Evolutionary conservation across 2,113 vertebrate genomes (phyloP), one percentile per base, ranked within the genome.

Genomic region (Lepidothrix coronata): DNA sequence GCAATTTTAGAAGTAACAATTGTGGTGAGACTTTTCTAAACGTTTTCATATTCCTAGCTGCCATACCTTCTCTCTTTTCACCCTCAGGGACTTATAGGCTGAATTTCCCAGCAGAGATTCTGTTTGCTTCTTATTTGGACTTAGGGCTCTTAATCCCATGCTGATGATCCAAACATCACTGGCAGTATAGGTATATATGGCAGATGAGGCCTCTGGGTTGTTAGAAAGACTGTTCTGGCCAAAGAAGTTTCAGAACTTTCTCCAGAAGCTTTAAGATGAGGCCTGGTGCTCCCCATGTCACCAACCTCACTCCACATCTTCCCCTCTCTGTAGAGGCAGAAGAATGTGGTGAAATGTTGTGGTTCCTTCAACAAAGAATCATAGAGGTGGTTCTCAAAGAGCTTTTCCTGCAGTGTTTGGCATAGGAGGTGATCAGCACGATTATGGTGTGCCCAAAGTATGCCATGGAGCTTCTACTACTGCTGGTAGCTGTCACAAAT

Each of bases 371-470:
- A 31, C 28, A 65, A 39, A 74, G 51, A 33, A 48, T 46, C 30
- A 6, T 2, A 54, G 37, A n/a, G 65, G 44, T 52, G 37, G 11
- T 80, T 92, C 46, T 85, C 58, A 31, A 35, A 13, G 30, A 63
- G 44, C 7, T 72, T 84, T 70, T 86, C 59, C 31, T 58, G n/a
- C 28, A 55, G 12, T 62, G 55, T 41, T 66, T 39, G 63, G 12
- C 51, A 5, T 0, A 41, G 35, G 39, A 71, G 33, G 61, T 57
- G 63, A 46, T 84, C 0, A 1, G 1, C 66, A 55, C 0, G 0
- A 6, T 54, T 28, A 43, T 20, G 11, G 14, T 44, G 17, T 81
- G 33, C 52, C 52, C 46, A 1, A 2, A 71, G 35, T 65, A 35
- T 39, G 28, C n/a, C 35, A 4, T 11, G 6, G 19, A 72, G 37